These are phyloP conservation scores for Rhynchotus rufescens DNA, from an alignment of 2,797 vertebrate genomes.

Conservation along the genomic window DNA sequence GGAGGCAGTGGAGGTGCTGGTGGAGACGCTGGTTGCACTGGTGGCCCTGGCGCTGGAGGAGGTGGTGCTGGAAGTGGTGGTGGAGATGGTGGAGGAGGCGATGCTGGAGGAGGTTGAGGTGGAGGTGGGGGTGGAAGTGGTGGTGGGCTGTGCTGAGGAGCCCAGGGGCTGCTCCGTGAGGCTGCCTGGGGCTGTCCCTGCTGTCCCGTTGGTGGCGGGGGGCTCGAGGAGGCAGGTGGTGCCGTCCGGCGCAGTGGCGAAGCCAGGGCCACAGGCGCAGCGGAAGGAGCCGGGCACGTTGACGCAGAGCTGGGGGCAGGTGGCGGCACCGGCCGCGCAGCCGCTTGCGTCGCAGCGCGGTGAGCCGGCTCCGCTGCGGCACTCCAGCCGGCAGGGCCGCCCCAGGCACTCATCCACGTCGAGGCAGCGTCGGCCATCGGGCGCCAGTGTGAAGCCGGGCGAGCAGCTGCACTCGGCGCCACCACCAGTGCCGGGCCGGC, in stretches of 20 bases:
- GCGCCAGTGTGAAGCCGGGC: slow-evolving; percentile 12
- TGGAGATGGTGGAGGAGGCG: background rate
- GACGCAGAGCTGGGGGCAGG: slow-evolving; percentile 33
- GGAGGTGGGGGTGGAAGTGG: background rate
- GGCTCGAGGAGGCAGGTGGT: slow-evolving; percentile 36
- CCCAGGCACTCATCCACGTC: slow-evolving; percentile 68
- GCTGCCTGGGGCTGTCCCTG: background rate
- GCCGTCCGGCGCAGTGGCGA: background rate
- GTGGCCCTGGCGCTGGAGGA: background rate
- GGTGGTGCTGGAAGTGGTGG: background rate
- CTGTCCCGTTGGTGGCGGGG: rapidly evolving
- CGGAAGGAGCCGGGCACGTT: slow-evolving; percentile 72
- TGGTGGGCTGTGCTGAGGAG: background rate
- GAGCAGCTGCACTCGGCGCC: slow-evolving; percentile 56
- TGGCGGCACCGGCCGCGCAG: too few species aligned
- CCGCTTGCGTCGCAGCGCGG: too few species aligned
- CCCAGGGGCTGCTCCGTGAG: too few species aligned
- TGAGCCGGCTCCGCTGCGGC: slow-evolving; percentile 33
- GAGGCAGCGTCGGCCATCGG: slow-evolving; percentile 24
- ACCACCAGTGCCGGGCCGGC: background rate
- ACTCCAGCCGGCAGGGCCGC: slow-evolving; percentile 47
- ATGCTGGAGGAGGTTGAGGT: background rate
- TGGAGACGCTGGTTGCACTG: background rate
- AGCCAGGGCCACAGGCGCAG: slow-evolving; percentile 70
- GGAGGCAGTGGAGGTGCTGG: background rate